These are phyloP conservation scores for Drosophila falleni DNA, from an alignment of 2,888 invertebrate species.

Conservation along the genomic window DNA sequence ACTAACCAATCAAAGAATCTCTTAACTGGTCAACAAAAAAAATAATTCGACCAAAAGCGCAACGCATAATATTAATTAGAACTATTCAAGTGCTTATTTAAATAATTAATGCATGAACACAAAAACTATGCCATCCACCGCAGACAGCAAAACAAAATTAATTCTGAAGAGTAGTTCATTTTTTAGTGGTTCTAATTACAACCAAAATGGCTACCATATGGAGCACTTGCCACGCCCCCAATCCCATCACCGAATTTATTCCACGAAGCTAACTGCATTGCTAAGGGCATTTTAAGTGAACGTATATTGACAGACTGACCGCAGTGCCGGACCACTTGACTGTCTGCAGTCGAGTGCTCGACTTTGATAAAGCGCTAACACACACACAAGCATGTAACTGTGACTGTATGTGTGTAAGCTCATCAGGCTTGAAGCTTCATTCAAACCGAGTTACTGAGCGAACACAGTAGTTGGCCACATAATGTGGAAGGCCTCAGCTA, in stretches of 20 bases:
- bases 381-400: constrained; percentile 22
- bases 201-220: constrained; percentile 46
- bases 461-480: constrained; percentile 57
- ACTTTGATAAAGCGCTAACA: constrained; percentile 68
- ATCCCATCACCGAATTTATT: background rate
- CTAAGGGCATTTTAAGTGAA: constrained; percentile 67
- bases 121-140: constrained; percentile 4
- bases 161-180: constrained; percentile 10
- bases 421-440: constrained; percentile 62
- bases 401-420: constrained; percentile 37
- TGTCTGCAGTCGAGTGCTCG: constrained; percentile 73
- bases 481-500: constrained; percentile 79
- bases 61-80: constrained; percentile 39
- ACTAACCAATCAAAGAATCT: constrained; percentile 5
- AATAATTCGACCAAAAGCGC: constrained; percentile 16
- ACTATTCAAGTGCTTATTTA: constrained; percentile 21
- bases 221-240: constrained; percentile 1
- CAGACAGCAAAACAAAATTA: constrained; percentile 14
- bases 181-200: constrained; percentile 27
- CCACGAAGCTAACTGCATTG: constrained; percentile 54
- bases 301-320: constrained; percentile 75
- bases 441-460: constrained; percentile 51
- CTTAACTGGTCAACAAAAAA: no score
- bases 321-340: constrained; percentile 63
- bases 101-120: constrained; percentile 20